Base-by-base conservation (phyloP, 2,113 vertebrate genomes). In the Stomatorhinus ivindoensis region DNA sequence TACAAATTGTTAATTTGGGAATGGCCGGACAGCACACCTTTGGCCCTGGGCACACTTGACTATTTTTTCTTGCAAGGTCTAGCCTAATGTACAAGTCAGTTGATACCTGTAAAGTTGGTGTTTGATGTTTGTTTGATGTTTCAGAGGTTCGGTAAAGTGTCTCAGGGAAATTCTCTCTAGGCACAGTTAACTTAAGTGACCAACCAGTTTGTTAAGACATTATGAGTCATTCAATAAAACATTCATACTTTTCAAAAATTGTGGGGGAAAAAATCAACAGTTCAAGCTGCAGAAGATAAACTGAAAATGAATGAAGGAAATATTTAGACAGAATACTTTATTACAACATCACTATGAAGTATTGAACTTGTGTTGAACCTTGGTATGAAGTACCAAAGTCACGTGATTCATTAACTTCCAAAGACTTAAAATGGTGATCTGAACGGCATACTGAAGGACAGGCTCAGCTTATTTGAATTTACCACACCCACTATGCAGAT, bases 1-100 rank as follows among this genome's bases (percentile, higher is more conserved):
- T 31, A 69, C 69, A 42, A 46, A 24, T 42, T 89, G 42, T 65
- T 27, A 15, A 46, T 42, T 55, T 21, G 55, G 87, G 35, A 89
- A 35, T 88, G 88, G 85, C 51, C 44, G 9, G 51, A 88, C 44
- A 88, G 87, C 51, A 80, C 88, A 87, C 55, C 42, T 42, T 80
- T 76, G 19, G 46, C 80, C 80, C 51, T 53, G 87, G 73, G n/a
- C 82, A 39, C 47, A n/a, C 42, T 65, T 11, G 61, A 69, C 61
- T 27, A 31, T 11, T 27, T 13, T 31, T 69, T 3, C 65, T 84
- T 69, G 24, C 76, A 88, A 87, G 47, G 27, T 48, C 69, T 88
- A 86, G 46, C 24, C 61, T 89, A 53, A 91, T 91, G 90, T 90
- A 47, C 46, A 91, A 88, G 82, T 90, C 87, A 87, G 88, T 73